Evolutionary conservation across 2,888 invertebrate genomes (phyloP).

Genomic region (Polylopha cassiicola): DNA sequence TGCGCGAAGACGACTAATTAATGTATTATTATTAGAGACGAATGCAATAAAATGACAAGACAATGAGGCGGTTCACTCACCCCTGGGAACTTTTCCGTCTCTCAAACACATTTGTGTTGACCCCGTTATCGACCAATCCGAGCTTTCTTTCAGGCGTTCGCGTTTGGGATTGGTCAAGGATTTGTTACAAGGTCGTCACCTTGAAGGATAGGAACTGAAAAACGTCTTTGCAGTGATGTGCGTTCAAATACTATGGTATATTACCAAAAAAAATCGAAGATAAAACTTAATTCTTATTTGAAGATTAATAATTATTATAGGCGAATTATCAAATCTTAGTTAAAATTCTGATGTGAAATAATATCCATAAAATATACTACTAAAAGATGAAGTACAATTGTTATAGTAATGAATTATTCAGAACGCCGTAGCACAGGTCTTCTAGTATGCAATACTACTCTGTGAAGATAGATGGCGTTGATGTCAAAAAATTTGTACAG

Average conservation of each 20-base stretch:
- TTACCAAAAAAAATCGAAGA: conserved; percentile 1
- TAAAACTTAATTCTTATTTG: background rate
- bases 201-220: conserved; percentile 4
- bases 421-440: too few relatives aligned
- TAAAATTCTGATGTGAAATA: too few relatives aligned
- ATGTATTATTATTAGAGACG: conserved; percentile 71
- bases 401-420: background rate
- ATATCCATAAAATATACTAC: too few relatives aligned
- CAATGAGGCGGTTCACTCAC: conserved; percentile 76
- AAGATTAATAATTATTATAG: background rate
- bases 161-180: conserved; percentile 13
- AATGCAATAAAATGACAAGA: conserved; percentile 69
- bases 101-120: conserved; percentile 21
- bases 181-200: conserved; percentile 9
- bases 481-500: background rate
- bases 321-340: too few relatives aligned
- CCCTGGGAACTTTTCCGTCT: conserved; percentile 33
- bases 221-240: conserved; percentile 5
- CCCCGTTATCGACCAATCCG: conserved; percentile 19
- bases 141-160: conserved; percentile 14
- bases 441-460: too few relatives aligned
- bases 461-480: conserved; percentile 1
- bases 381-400: background rate
- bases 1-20: conserved; percentile 65
- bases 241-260: conserved; percentile 15